A percentile compares a stretch with the other conserved stretches of the same genome.
phyloP scores from a whole-genome alignment of 2,888 invertebrate genomes.

The Rosalia funebris region DNA sequence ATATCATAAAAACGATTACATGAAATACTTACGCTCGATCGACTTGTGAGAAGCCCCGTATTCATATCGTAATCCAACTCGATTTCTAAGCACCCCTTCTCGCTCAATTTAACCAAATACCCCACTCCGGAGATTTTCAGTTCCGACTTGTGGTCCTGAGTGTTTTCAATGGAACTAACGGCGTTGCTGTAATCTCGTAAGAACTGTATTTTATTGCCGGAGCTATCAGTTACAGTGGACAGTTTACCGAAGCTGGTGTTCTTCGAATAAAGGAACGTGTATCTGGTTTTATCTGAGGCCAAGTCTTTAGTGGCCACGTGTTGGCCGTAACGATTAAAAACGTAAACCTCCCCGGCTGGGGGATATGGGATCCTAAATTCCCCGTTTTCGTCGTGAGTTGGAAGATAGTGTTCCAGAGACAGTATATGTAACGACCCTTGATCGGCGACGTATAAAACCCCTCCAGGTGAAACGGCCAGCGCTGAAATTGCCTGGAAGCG shows the following conservation, averaged over 20 bases:
- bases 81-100: constrained; percentile 89
- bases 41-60: constrained; percentile 85
- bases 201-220: constrained; percentile 92
- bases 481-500: constrained; percentile 90
- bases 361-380: constrained; percentile 95
- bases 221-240: constrained; percentile 92
- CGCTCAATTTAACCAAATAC: constrained; percentile 86
- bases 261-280: constrained; percentile 96
- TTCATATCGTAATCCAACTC: constrained; percentile 91
- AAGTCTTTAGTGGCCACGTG: constrained; percentile 94
- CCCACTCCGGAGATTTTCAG: constrained; percentile 93
- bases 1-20: neutral
- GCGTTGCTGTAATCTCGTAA: constrained; percentile 91
- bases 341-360: constrained; percentile 90
- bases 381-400: constrained; percentile 86
- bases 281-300: constrained; percentile 93
- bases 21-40: constrained; percentile 74
- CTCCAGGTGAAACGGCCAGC: constrained; percentile 93
- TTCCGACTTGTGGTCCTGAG: constrained; percentile 92
- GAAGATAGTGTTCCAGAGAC: constrained; percentile 86
- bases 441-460: constrained; percentile 95
- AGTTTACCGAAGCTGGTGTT: constrained; percentile 95
- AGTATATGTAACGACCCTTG: constrained; percentile 88
- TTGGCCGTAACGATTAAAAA: constrained; percentile 78
- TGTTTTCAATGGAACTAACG: constrained; percentile 93